Evolutionary conservation across 2,888 invertebrate genomes (phyloP), one percentile per base, ranked within the genome.

Genomic region (Deilephila porcellus): DNA sequence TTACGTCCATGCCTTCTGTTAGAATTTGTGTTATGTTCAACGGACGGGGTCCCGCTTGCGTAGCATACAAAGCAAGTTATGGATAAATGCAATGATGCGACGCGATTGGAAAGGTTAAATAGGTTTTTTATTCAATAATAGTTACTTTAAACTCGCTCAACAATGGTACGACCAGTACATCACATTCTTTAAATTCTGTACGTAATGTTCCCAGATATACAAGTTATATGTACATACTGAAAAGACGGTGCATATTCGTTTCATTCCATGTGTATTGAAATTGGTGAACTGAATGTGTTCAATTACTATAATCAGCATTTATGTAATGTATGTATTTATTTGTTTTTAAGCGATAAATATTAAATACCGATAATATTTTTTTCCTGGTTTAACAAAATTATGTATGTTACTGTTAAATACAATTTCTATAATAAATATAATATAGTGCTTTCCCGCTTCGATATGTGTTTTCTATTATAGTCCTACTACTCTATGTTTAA

Each of bases 51-150:
- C 78, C 74, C 73, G 73, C 77, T 71, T 83, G 87, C 76, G 79
- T 79, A 81, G 87, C 87, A 89, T 88, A 88, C 84, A 82, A 87
- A 87, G 81, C 83, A 80, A 83, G 82, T 84, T 79, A 82, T 82
- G 83, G 82, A 85, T 85, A 84, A 84, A 87, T 81, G 78, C 82
- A 83, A 79, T 77, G 78, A 82, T 80, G 80, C 81, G 81, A 83
- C 78, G 77, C 79, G 83, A 76, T 82, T 82, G 76, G 82, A 81
- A 84, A 85, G 37, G 64, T 79, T 83, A 82, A 83, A 77, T 81
- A 80, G 79, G 76, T 77, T 77, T 76, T 76, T 74, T 74, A 77
- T 71, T 37, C 73, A 34, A 37, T 56, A n/a, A 62, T 53, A 60
- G 29, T 53, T 73, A 72, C 70, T 73, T 73, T 62, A 73, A 73